Conservation (phyloP, 2,113 vertebrate genomes). For the Vimba vimba region DNA sequence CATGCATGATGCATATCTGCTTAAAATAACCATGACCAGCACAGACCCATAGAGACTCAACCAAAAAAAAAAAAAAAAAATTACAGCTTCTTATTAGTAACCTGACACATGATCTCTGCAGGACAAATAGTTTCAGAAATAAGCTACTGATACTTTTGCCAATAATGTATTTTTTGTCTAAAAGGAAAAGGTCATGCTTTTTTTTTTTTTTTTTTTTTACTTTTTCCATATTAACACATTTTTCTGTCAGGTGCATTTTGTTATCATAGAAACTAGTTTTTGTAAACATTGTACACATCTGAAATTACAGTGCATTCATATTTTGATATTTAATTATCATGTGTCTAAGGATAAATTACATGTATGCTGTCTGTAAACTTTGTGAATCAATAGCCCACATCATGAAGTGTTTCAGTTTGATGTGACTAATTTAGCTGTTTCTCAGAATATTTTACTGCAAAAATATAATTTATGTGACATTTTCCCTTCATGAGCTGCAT, state of each 20-base stretch:
- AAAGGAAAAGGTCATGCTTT: not conserved
- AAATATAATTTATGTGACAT: not conserved
- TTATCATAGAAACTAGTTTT: not conserved
- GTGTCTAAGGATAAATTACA: not conserved
- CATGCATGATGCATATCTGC: conserved; percentile 1
- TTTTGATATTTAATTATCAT: not conserved
- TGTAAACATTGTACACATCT: not conserved
- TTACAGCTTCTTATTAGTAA: not conserved
- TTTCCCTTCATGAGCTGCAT: conserved; percentile 2
- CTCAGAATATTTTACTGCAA: not conserved
- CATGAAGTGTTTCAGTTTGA: too few relatives aligned
- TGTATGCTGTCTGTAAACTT: not conserved
- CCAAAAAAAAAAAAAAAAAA: not conserved
- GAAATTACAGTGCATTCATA: not conserved
- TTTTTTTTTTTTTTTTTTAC: too few relatives aligned
- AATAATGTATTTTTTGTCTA: not conserved
- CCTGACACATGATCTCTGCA: not conserved
- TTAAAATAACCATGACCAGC: conserved; percentile 11
- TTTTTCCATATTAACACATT: not conserved
- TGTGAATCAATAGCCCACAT: not conserved
- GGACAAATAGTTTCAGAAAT: not conserved
- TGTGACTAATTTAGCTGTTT: not conserved
- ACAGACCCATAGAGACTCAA: not conserved
- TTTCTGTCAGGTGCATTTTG: not conserved
- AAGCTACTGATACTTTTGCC: not conserved